phyloP scores from a whole-genome alignment of 1,140 invertebrate genomes.

The Argopecten irradians region DNA sequence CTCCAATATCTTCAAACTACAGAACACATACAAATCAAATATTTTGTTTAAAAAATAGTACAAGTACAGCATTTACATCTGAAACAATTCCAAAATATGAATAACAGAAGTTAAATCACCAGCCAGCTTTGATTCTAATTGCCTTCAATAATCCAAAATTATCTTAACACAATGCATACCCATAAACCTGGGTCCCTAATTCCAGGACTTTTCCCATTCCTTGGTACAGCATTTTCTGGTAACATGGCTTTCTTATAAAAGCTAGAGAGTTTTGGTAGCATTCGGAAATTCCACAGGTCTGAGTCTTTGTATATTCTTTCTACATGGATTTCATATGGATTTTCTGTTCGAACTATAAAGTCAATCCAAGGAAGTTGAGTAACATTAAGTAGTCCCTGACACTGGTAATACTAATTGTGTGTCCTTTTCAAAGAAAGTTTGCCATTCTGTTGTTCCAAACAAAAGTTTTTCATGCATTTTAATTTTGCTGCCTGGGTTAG shows the following conservation, averaged over 20 bases:
- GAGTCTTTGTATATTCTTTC: slow-evolving; percentile 38
- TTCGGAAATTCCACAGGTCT: slow-evolving; percentile 40
- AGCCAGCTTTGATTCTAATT: too few relatives aligned
- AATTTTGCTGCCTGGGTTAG: slow-evolving; percentile 28
- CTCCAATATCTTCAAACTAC: too few relatives aligned
- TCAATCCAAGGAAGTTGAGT: slow-evolving; percentile 42
- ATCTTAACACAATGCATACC: too few relatives aligned
- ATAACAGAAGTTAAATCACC: too few relatives aligned
- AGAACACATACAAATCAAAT: too few relatives aligned
- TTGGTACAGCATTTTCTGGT: slow-evolving; percentile 39
- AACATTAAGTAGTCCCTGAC: slow-evolving; percentile 46
- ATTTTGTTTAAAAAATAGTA: too few relatives aligned
- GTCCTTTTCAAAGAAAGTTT: slow-evolving; percentile 40
- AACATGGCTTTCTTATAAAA: slow-evolving; percentile 45
- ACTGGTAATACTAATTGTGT: slow-evolving; percentile 49
- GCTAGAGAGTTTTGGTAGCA: slow-evolving; percentile 43
- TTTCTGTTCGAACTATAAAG: slow-evolving; percentile 37
- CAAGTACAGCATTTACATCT: too few relatives aligned
- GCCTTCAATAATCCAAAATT: too few relatives aligned
- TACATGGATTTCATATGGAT: slow-evolving; percentile 47
- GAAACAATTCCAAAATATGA: too few relatives aligned
- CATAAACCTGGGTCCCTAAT: slow-evolving; percentile 42
- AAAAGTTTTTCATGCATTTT: slow-evolving; percentile 10
- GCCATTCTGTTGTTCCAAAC: slow-evolving; percentile 25
- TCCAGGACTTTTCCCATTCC: slow-evolving; percentile 36